Percentiles rank a stretch among this genome's conserved stretches.
Conservation (phyloP, 2,797 vertebrate genomes). For the Hoplostethus atlanticus region DNA sequence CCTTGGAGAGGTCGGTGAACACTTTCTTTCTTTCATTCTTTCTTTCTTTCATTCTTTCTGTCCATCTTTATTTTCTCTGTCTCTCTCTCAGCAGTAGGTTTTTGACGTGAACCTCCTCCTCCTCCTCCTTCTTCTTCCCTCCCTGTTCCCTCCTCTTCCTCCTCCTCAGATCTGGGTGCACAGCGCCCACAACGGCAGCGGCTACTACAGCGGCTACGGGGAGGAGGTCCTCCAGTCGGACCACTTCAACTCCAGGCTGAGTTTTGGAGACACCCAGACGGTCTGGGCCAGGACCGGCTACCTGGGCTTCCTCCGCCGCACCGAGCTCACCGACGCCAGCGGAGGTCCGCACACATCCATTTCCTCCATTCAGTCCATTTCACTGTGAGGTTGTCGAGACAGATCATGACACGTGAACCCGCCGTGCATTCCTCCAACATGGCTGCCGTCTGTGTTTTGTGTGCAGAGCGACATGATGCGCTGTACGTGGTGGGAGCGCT, state of each 20-base stretch:
- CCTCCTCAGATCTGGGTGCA: slow-evolving; percentile 95
- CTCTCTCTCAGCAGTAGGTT: too few relatives aligned
- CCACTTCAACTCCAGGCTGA: slow-evolving; percentile 96
- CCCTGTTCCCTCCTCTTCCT: neutral
- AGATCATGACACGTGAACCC: too few relatives aligned
- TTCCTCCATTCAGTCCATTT: too few relatives aligned
- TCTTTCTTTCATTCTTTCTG: neutral
- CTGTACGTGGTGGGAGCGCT: slow-evolving; percentile 97
- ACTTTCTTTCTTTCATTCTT: neutral
- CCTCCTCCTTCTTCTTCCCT: neutral
- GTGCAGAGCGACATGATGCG: slow-evolving; percentile 93
- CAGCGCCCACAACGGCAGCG: slow-evolving; percentile 96
- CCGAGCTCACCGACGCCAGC: slow-evolving; percentile 97
- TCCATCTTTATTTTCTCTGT: neutral
- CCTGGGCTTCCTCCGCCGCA: slow-evolving; percentile 96
- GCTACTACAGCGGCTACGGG: slow-evolving; percentile 97
- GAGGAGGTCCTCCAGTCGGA: slow-evolving; percentile 97
- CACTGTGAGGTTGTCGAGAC: too few relatives aligned
- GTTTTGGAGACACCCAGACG: slow-evolving; percentile 97
- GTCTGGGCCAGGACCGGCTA: slow-evolving; percentile 96
- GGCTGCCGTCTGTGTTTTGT: neutral
- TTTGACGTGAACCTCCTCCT: too few relatives aligned
- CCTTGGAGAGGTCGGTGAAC: slow-evolving; percentile 92
- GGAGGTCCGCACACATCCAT: slow-evolving; percentile 88
- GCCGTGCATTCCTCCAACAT: too few relatives aligned